These are phyloP conservation scores for Typhlichthys subterraneus DNA, from an alignment of 2,797 vertebrate genomes.

Conservation along the genomic window DNA sequence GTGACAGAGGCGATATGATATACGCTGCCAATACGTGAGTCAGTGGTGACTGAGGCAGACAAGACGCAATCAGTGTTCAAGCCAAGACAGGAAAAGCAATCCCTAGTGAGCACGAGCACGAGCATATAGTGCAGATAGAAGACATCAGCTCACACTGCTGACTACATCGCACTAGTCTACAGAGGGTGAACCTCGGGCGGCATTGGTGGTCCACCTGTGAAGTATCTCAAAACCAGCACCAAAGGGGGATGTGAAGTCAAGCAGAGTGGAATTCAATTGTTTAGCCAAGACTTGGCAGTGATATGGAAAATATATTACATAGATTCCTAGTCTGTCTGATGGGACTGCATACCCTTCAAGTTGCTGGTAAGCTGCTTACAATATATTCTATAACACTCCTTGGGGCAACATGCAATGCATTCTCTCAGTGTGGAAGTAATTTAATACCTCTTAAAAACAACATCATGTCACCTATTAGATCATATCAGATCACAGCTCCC, in stretches of 20 bases:
- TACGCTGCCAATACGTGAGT: slow-evolving; percentile 40
- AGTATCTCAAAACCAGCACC: slow-evolving; percentile 9
- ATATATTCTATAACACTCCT: not conserved
- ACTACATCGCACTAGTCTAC: too few relatives aligned
- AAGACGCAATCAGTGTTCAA: slow-evolving; percentile 53
- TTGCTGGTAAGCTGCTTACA: slow-evolving; percentile 49
- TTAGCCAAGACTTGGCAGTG: not conserved
- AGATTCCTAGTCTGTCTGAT: slow-evolving; percentile 63
- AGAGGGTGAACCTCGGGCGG: not conserved
- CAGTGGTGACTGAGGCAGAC: slow-evolving; percentile 41
- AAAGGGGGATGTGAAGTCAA: slow-evolving; percentile 7
- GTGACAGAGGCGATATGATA: not conserved
- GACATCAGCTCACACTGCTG: slow-evolving; percentile 22
- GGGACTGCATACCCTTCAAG: slow-evolving; percentile 53
- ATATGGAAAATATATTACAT: slow-evolving; percentile 56
- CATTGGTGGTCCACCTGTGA: not conserved
- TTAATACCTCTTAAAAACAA: not conserved
- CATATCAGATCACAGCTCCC: not conserved
- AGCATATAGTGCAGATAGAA: slow-evolving; percentile 23
- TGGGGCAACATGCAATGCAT: not conserved
- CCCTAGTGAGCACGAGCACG: slow-evolving; percentile 8
- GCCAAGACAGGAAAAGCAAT: slow-evolving; percentile 61
- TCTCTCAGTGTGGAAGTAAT: not conserved
- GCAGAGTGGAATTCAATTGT: not conserved
- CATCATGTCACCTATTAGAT: not conserved